phyloP scores from a whole-genome alignment of 2,888 invertebrate species.

The Melanostoma scalare region DNA sequence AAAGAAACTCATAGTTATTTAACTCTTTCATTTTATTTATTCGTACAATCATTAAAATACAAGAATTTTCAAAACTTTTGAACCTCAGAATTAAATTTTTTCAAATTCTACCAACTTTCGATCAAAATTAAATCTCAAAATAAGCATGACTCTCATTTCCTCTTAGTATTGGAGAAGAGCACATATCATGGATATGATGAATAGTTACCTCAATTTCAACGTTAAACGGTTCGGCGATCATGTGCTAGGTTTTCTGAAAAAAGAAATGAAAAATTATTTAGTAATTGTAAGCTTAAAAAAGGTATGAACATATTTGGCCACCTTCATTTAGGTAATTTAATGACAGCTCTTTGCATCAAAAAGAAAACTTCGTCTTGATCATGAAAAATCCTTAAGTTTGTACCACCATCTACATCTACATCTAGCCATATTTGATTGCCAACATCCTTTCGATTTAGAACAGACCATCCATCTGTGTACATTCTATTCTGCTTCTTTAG shows the following conservation, averaged over 20 bases:
- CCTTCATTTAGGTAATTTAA: not conserved
- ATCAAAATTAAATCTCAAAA: too few species aligned
- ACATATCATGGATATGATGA: too few species aligned
- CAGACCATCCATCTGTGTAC: constrained; percentile 9
- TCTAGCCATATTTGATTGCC: constrained; percentile 9
- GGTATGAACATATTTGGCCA: not conserved
- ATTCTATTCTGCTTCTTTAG: constrained; percentile 31
- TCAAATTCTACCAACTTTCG: too few species aligned
- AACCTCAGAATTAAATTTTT: too few species aligned
- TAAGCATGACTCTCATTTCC: too few species aligned
- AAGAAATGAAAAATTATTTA: not conserved
- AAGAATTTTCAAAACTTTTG: too few species aligned
- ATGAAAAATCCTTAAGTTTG: constrained; percentile 14
- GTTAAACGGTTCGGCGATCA: too few species aligned
- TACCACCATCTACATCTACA: constrained; percentile 24
- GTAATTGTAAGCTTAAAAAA: too few species aligned
- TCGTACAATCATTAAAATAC: too few species aligned
- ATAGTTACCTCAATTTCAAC: not conserved
- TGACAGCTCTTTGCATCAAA: constrained; percentile 17
- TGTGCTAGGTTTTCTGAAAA: too few species aligned
- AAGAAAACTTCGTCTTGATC: constrained; percentile 51
- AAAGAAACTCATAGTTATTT: not conserved
- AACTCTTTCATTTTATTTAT: not conserved
- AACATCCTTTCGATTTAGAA: not conserved
- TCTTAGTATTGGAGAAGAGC: too few species aligned